These are phyloP conservation scores for Arizona elegans DNA, from an alignment of 2,113 vertebrate genomes.

Conservation along the genomic window DNA sequence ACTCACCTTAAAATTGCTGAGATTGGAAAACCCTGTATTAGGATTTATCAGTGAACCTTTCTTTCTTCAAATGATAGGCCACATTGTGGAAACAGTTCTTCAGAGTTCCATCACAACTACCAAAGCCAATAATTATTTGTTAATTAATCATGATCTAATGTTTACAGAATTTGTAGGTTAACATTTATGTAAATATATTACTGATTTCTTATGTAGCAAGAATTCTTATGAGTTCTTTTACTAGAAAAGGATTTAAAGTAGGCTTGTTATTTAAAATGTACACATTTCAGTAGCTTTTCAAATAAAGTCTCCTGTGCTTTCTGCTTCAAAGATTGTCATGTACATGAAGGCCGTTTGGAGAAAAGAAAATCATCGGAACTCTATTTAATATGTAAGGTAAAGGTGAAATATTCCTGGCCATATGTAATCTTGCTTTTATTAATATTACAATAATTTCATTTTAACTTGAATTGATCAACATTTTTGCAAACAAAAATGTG, in stretches of 20 bases:
- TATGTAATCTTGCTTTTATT: constrained; percentile 25
- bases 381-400: constrained; percentile 20
- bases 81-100: not conserved
- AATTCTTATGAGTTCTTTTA: constrained; percentile 38
- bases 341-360: constrained; percentile 26
- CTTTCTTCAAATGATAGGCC: constrained; percentile 18
- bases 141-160: not conserved
- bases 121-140: constrained; percentile 13
- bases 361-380: constrained; percentile 26
- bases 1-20: not conserved
- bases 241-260: constrained; percentile 18
- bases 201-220: constrained; percentile 33
- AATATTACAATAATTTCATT: not conserved
- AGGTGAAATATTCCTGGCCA: constrained; percentile 19
- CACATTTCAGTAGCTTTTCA: not conserved
- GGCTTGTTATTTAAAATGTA: constrained; percentile 31
- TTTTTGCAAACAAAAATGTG: constrained; percentile 15
- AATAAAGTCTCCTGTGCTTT: not conserved
- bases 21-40: constrained; percentile 11
- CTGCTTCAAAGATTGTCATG: constrained; percentile 6
- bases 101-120: constrained; percentile 6
- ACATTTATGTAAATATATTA: constrained; percentile 22
- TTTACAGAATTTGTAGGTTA: constrained; percentile 23
- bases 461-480: constrained; percentile 11
- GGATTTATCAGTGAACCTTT: constrained; percentile 13